Base-by-base conservation (phyloP, 2,888 invertebrate species). In the Cephus runcator region DNA sequence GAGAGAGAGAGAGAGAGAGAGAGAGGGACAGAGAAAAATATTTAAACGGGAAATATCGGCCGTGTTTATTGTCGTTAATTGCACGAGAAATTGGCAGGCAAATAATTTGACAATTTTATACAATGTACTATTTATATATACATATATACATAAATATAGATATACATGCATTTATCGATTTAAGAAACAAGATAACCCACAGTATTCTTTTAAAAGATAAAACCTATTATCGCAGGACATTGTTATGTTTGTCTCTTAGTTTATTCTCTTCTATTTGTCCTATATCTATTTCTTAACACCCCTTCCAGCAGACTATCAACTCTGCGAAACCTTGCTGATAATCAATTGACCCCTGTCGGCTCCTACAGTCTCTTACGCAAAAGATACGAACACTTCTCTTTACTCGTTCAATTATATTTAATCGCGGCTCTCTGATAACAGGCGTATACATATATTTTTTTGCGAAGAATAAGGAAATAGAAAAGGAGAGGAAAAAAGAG, bases 401-500 rank as follows among this genome's bases (percentile, higher is more conserved):
- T 56, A 23, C 9, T 56, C 56, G 9, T 56, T 23, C 56, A 56
- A 56, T 56, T 56, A 56, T 23, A 56, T 23, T 9, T 1, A 56
- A 56, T 56, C 56, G 23, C 56, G 23, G 9, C 2, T 56, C 9
- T 23, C 56, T 2, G 23, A 56, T 56, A 40, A 9, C 1, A 9
- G 23, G 15, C 36, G 36, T 4, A 15, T 36, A 15, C 4, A 1
- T 4, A 15, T 15, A 12, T 36, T 15, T 36, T 35, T 4, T 36
- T 35, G 35, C 36, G 36, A 36, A 73, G 75, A 77, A 35, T 11
- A 73, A 68, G 69, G 15, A 35, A 6, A 71, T 68, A 31, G 40
- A 77, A 36, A 69, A 76, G 12, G 69, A 75, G 69, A 69, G 23
- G 36, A 33, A 73, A 75, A 69, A 76, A 73, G 69, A 77, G 75